These are phyloP conservation scores for Neogobius melanostomus DNA, from an alignment of 2,113 vertebrate genomes.

Conservation along the genomic window DNA sequence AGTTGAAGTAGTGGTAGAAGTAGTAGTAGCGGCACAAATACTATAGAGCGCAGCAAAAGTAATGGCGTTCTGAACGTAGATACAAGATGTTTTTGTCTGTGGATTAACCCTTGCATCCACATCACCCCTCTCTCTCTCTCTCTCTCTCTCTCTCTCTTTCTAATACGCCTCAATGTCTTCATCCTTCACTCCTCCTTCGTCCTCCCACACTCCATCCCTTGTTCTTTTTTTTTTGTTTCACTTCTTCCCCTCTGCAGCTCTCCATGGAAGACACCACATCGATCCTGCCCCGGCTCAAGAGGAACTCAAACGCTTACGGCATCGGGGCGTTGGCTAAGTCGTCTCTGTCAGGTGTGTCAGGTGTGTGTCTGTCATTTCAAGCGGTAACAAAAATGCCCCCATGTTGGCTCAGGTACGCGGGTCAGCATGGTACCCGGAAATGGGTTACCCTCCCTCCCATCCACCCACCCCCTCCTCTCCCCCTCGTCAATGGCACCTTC, in stretches of 20 bases:
- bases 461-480: conserved; percentile 51
- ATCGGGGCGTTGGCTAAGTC: conserved; percentile 99
- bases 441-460: conserved; percentile 72
- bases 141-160: conserved; percentile 56
- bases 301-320: conserved; percentile 94
- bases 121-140: conserved; percentile 64
- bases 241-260: conserved; percentile 80
- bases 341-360: conserved; percentile 96
- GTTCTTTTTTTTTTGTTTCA: conserved; percentile 45
- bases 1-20: conserved; percentile 16
- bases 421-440: conserved; percentile 79
- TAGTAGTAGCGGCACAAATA: conserved; percentile 54
- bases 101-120: conserved; percentile 72
- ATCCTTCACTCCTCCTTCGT: conserved; percentile 52
- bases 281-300: conserved; percentile 96
- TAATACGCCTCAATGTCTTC: conserved; percentile 58
- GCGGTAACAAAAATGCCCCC: conserved; percentile 77
- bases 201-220: conserved; percentile 54
- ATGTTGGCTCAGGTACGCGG: conserved; percentile 76
- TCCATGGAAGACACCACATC: conserved; percentile 99
- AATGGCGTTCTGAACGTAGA: conserved; percentile 29
- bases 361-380: conserved; percentile 83
- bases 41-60: conserved; percentile 18
- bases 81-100: conserved; percentile 23
- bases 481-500: conserved; percentile 70